Evolutionary conservation across 2,888 invertebrate genomes (phyloP).

Genomic region (Agrotis puta): DNA sequence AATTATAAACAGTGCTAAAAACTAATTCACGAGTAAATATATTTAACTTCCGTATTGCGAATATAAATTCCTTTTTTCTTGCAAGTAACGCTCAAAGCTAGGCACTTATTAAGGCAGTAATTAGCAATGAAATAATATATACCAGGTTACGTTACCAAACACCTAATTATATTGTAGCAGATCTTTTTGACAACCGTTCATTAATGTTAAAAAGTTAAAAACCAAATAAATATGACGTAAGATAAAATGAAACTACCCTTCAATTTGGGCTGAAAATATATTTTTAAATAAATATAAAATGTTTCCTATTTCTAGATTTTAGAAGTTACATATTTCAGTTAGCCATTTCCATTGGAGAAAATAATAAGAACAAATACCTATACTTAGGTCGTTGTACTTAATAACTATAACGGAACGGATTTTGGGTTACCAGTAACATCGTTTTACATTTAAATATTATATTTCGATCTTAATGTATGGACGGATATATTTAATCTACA

Average conservation of each 20-base stretch:
- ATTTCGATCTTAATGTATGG: constrained; percentile 61
- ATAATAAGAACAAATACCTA: constrained; percentile 47
- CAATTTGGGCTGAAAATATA: constrained; percentile 21
- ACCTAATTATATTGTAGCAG: constrained; percentile 69
- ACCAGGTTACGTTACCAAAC: constrained; percentile 65
- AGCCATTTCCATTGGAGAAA: constrained; percentile 38
- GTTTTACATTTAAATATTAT: constrained; percentile 47
- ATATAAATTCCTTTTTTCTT: constrained; percentile 25
- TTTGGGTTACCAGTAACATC: constrained; percentile 63
- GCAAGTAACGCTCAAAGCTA: constrained; percentile 48
- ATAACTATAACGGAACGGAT: constrained; percentile 58
- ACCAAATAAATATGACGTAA: constrained; percentile 44
- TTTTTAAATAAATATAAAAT: constrained; percentile 51
- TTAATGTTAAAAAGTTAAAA: constrained; percentile 37
- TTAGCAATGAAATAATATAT: constrained; percentile 61
- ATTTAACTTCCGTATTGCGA: constrained; percentile 27
- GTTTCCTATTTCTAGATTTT: constrained; percentile 36
- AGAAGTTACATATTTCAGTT: constrained; percentile 48
- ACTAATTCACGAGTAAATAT: constrained; percentile 39
- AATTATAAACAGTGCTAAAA: constrained; percentile 44
- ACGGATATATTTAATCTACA: constrained; percentile 69
- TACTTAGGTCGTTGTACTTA: constrained; percentile 66
- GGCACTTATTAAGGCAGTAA: constrained; percentile 66
- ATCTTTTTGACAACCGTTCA: constrained; percentile 65
- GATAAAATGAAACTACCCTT: constrained; percentile 27